phyloP scores from a whole-genome alignment of 2,797 vertebrate genomes.

The Malacoraja senta region DNA sequence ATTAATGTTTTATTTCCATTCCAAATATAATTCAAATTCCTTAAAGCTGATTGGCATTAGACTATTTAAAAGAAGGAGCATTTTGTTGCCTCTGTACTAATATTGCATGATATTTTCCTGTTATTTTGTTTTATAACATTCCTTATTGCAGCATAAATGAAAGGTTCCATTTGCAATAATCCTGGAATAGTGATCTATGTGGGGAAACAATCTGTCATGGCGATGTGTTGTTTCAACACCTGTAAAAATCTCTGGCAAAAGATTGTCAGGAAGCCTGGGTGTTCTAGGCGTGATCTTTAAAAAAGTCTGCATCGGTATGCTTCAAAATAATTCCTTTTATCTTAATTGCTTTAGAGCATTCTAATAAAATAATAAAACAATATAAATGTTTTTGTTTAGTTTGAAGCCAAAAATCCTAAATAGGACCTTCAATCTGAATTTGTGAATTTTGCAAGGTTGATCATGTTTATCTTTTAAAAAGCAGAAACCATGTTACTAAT shows the following conservation, averaged over 20 bases:
- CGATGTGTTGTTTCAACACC: background rate
- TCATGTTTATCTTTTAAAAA: background rate
- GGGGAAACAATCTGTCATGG: background rate
- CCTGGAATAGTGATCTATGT: background rate
- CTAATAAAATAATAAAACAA: background rate
- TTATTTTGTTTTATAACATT: background rate
- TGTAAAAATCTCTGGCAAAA: background rate
- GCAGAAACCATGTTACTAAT: background rate
- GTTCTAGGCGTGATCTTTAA: no score
- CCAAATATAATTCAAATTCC: background rate
- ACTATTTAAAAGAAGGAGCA: background rate
- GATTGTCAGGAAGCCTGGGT: background rate
- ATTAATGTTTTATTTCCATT: background rate
- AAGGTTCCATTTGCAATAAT: background rate
- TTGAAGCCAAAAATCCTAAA: background rate
- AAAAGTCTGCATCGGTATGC: no score
- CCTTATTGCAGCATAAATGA: slow-evolving; percentile 3
- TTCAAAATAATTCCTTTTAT: background rate
- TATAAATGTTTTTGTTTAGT: background rate
- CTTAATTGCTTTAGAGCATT: background rate
- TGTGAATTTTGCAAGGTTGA: background rate
- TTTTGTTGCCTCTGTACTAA: background rate
- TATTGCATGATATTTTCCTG: background rate
- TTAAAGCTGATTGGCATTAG: background rate
- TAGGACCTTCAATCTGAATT: background rate